A percentile compares a stretch with the other conserved stretches of the same genome.
Evolutionary conservation across 2,113 vertebrate genomes (phyloP).

Genomic region (Siniperca knerii): DNA sequence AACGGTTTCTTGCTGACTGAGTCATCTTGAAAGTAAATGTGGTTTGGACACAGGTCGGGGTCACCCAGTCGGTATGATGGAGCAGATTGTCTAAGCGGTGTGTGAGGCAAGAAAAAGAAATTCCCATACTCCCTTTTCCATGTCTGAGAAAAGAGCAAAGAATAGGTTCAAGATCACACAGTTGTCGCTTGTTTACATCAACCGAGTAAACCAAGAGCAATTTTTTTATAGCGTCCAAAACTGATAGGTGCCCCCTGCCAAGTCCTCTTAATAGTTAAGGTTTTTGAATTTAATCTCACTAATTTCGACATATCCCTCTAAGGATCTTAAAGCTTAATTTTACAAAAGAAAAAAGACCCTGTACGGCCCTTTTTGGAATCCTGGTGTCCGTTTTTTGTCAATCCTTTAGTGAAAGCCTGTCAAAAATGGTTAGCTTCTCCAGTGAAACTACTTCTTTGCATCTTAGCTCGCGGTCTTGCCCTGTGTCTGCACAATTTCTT

Average conservation of each 20-base stretch:
- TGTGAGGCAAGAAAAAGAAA: slow-evolving; percentile 50
- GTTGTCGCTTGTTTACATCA: slow-evolving; percentile 67
- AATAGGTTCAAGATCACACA: slow-evolving; percentile 67
- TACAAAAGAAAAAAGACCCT: slow-evolving; percentile 67
- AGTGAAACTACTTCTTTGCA: slow-evolving; percentile 95
- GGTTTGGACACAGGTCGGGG: slow-evolving; percentile 39
- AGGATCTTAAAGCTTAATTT: slow-evolving; percentile 78
- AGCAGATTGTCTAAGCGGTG: slow-evolving; percentile 22
- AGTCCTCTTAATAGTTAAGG: slow-evolving; percentile 68
- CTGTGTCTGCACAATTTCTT: slow-evolving; percentile 90
- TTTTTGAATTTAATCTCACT: slow-evolving; percentile 79
- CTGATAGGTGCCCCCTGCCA: slow-evolving; percentile 71
- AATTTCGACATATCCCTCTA: slow-evolving; percentile 80
- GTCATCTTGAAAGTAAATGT: slow-evolving; percentile 15
- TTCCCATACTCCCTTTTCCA: slow-evolving; percentile 64
- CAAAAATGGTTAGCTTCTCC: slow-evolving; percentile 96
- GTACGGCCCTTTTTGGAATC: slow-evolving; percentile 82
- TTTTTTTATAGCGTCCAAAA: slow-evolving; percentile 48
- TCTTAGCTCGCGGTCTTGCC: slow-evolving; percentile 91
- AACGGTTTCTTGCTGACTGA: slow-evolving; percentile 13
- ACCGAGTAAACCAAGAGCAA: slow-evolving; percentile 43
- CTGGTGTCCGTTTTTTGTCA: slow-evolving; percentile 83
- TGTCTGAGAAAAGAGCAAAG: slow-evolving; percentile 59
- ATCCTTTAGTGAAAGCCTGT: slow-evolving; percentile 89
- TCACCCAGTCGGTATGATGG: slow-evolving; percentile 29